Evolutionary conservation across 2,113 vertebrate species (phyloP), one percentile per base, ranked within the genome.

Genomic region (Pao palembangensis): DNA sequence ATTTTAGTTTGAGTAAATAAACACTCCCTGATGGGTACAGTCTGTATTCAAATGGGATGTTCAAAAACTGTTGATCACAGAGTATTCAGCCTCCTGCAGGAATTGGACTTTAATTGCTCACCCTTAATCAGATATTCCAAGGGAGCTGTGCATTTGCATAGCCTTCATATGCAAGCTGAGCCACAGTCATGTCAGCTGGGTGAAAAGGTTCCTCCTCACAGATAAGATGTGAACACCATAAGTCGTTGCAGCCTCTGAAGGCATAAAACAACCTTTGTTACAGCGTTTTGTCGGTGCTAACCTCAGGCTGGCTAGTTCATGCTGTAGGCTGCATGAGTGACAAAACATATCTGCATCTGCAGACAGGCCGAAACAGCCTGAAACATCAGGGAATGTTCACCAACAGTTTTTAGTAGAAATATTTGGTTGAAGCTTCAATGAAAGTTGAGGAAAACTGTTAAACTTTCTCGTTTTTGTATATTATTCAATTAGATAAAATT

Each of bases 61-160:
- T 28, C 4, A 28, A 3, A 28, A 28, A 6, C 25, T 28, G 25
- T 28, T 28, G 61, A 66, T 72, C 54, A 74, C 43, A 21, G 20
- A 38, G 59, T 51, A 62, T 64, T 68, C 43, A 18, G 48, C 47
- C 58, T 68, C 54, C 49, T 51, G n/a, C 49, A 66, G 19, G 2
- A 69, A 65, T 73, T 59, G 60, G 55, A 76, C 71, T 83, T 85
- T 85, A 88, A 89, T 83, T 83, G 68, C 75, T 73, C 51, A 68
- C 51, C 69, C 73, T 81, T 85, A 81, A 82, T 86, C 85, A 79
- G 52, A 62, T 59, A 85, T 87, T 89, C 83, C 64, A 61, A 58
- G 62, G 65, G 64, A 76, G 83, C 20, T 44, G 23, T 11, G 6
- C 57, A 85, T 85, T 85, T 76, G 80, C 87, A 89, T 88, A 75